Conservation (phyloP, 2,888 invertebrate species). For the Xanthostigma xanthostigma region DNA sequence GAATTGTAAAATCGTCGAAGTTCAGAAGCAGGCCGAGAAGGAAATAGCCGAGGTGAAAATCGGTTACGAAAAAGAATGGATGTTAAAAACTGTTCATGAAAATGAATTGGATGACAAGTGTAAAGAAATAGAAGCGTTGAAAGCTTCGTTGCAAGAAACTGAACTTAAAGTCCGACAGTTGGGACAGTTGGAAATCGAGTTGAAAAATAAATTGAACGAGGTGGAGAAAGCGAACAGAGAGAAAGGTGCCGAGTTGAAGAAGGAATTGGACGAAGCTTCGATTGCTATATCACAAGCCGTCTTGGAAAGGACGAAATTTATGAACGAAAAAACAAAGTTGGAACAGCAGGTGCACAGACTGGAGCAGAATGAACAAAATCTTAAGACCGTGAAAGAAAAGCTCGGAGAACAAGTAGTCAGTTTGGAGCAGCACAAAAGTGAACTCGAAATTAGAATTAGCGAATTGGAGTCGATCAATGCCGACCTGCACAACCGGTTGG, state of each 20-base stretch:
- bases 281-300: slow-evolving; percentile 60
- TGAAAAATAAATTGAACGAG: slow-evolving; percentile 21
- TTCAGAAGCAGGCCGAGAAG: too few relatives aligned
- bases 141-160: slow-evolving; percentile 27
- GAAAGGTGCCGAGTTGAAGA: slow-evolving; percentile 40
- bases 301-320: slow-evolving; percentile 55
- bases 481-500: slow-evolving; percentile 24
- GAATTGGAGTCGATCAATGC: slow-evolving; percentile 28
- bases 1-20: slow-evolving; percentile 11
- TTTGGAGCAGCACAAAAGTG: background rate
- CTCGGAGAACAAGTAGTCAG: background rate
- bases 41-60: slow-evolving; percentile 22
- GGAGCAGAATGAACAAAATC: slow-evolving; percentile 11
- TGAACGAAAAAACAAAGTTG: slow-evolving; percentile 50
- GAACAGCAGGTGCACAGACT: slow-evolving; percentile 44
- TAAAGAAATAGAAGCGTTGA: slow-evolving; percentile 27
- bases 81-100: slow-evolving; percentile 40
- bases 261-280: slow-evolving; percentile 54
- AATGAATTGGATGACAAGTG: slow-evolving; percentile 31
- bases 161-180: slow-evolving; percentile 26
- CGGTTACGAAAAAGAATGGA: slow-evolving; percentile 35
- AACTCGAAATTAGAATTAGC: slow-evolving; percentile 15
- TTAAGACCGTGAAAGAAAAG: slow-evolving; percentile 18
- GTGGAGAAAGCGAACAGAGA: slow-evolving; percentile 27
- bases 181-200: slow-evolving; percentile 18